These are phyloP conservation scores for Oreochromis spilurus DNA, from an alignment of 2,113 vertebrate genomes.

Conservation along the genomic window DNA sequence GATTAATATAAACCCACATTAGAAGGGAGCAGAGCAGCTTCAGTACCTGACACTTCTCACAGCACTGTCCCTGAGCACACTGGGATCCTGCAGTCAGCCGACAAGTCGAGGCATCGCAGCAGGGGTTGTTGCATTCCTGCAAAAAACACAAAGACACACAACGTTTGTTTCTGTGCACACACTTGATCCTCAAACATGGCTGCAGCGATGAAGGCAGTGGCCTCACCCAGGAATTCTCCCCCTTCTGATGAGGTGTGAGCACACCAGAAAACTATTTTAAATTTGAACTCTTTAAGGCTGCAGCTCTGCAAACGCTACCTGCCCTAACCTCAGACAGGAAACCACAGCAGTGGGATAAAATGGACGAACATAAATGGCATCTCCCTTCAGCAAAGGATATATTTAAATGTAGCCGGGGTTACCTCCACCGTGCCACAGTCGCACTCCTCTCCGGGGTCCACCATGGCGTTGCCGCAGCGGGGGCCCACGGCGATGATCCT, in stretches of 20 bases:
- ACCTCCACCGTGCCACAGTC: conserved; percentile 84
- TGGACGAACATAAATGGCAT: neutral
- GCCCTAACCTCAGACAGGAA: neutral
- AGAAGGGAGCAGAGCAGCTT: neutral
- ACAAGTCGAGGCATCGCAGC: conserved; percentile 84
- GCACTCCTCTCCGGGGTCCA: conserved; percentile 87
- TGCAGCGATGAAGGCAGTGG: neutral
- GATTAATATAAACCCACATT: neutral
- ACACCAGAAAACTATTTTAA: conserved; percentile 3
- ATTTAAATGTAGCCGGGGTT: neutral
- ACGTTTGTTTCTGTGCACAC: neutral
- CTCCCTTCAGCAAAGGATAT: neutral
- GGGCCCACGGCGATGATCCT: conserved; percentile 68
- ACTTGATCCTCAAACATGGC: neutral
- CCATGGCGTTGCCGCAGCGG: conserved; percentile 79
- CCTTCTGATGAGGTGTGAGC: neutral
- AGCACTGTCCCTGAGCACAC: conserved; percentile 81
- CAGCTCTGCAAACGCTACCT: neutral
- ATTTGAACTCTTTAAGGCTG: neutral
- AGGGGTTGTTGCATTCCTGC: conserved; percentile 80
- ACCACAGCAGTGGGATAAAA: neutral
- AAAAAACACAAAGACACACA: neutral
- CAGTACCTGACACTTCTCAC: conserved; percentile 80
- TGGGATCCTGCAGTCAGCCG: conserved; percentile 71
- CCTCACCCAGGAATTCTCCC: neutral